Evolutionary conservation across 2,113 vertebrate species (phyloP), one percentile per base, ranked within the genome.

Genomic region (Nesogale talazaci): DNA sequence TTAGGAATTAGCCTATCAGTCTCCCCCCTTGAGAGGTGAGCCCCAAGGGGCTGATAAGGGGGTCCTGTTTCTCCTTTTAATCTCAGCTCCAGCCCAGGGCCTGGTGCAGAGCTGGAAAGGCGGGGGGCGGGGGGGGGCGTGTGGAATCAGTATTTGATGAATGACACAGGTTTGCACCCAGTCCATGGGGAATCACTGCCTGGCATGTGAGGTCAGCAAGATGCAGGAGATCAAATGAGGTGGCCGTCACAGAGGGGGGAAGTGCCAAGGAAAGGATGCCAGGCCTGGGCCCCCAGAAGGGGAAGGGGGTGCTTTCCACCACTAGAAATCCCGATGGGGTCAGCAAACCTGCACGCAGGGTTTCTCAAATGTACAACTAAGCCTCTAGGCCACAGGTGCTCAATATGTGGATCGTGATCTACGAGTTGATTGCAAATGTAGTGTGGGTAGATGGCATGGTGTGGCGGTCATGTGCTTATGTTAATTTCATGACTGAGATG

Each of bases 211-310:
- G 23, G 42, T 42, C 61, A 27, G 2, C 19, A 46, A 82, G 76
- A 57, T 36, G 29, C 19, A 85, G 36, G 59, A 77, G n/a, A 29
- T 46, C 78, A 42, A 56, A 74, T 16, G 69, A 80, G 36, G 40
- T 22, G 27, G 23, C 85, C 38, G 72, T 70, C 61, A 81, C 46
- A 85, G 61, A 75, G 19, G 29, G 57, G 29, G 81, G n/a, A 38
- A 79, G 20, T 19, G 25, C 20, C 59, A 74, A 69, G 14, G 63
- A 91, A 84, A 89, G 83, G 25, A 89, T 95, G 90, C 23, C 34
- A 89, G 59, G 3, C 19, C 78, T 72, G 34, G 81, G 9, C 38
- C 42, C 84, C 57, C 1, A 83, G 85, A 83, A 0, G 14, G 40
- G 3, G 93, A 19, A 29, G 46, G 46, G 46, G 46, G 10, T 1